These are phyloP conservation scores for Erebia epiphron DNA, from an alignment of 2,888 invertebrate species.

Conservation along the genomic window DNA sequence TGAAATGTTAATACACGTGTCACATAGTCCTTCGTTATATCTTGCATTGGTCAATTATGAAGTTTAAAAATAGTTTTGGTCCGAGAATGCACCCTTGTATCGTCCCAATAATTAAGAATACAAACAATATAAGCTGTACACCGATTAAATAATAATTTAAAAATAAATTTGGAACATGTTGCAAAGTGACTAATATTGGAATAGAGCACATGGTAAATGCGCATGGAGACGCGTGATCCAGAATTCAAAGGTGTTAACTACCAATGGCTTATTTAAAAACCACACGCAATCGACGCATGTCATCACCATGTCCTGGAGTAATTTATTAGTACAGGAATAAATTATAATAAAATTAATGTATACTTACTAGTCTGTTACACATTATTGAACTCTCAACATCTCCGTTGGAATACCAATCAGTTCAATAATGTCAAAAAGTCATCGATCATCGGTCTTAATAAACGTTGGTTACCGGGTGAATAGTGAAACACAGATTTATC, in stretches of 20 bases:
- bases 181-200: slow-evolving; percentile 31
- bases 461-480: no score
- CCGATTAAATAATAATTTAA: slow-evolving; percentile 27
- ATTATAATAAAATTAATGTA: not conserved
- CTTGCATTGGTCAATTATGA: not conserved
- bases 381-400: not conserved
- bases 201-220: slow-evolving; percentile 24
- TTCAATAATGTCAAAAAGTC: no score
- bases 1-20: not conserved
- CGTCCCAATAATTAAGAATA: not conserved
- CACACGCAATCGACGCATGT: slow-evolving; percentile 24
- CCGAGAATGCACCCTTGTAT: not conserved
- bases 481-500: no score
- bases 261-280: slow-evolving; percentile 19
- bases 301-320: slow-evolving; percentile 3
- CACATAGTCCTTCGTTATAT: not conserved
- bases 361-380: not conserved
- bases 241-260: not conserved
- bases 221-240: slow-evolving; percentile 20
- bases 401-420: no score
- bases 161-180: slow-evolving; percentile 20
- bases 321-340: not conserved
- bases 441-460: no score
- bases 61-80: not conserved
- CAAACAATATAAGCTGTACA: slow-evolving; percentile 14